Conservation (phyloP, 2,888 invertebrate genomes). For the Drosophila emarginata region DNA sequence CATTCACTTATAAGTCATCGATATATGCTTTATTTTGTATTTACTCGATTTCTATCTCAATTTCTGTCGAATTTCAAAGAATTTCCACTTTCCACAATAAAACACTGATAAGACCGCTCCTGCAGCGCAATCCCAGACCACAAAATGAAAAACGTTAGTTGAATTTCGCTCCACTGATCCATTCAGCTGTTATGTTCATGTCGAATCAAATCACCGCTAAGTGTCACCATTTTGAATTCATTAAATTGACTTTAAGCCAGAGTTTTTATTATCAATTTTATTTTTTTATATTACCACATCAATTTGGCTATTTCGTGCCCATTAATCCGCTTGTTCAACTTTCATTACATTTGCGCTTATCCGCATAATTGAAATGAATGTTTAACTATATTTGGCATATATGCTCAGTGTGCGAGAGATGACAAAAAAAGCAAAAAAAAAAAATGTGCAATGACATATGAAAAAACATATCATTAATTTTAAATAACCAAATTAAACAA, state of each 20-base stretch:
- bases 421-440: constrained; percentile 30
- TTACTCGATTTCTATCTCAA: too few species aligned
- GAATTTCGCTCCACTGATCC: not conserved
- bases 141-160: not conserved
- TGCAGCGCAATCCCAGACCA: not conserved
- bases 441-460: constrained; percentile 74
- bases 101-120: not conserved
- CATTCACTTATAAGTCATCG: too few species aligned
- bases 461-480: constrained; percentile 78
- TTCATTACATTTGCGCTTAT: constrained; percentile 77
- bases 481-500: constrained; percentile 78
- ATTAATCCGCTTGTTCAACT: constrained; percentile 75
- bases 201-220: constrained; percentile 48
- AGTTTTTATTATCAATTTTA: constrained; percentile 13
- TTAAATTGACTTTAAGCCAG: constrained; percentile 71
- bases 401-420: not conserved
- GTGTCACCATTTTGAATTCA: constrained; percentile 52
- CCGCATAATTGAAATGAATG: constrained; percentile 77
- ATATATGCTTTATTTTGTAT: too few species aligned
- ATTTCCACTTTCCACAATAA: too few species aligned
- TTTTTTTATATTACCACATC: constrained; percentile 3
- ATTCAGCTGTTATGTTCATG: constrained; percentile 25
- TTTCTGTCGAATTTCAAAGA: too few species aligned
- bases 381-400: constrained; percentile 60
- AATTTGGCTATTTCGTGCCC: constrained; percentile 39